These are phyloP conservation scores for Asteroscopus sphinx DNA, from an alignment of 2,888 invertebrate species.

Conservation along the genomic window DNA sequence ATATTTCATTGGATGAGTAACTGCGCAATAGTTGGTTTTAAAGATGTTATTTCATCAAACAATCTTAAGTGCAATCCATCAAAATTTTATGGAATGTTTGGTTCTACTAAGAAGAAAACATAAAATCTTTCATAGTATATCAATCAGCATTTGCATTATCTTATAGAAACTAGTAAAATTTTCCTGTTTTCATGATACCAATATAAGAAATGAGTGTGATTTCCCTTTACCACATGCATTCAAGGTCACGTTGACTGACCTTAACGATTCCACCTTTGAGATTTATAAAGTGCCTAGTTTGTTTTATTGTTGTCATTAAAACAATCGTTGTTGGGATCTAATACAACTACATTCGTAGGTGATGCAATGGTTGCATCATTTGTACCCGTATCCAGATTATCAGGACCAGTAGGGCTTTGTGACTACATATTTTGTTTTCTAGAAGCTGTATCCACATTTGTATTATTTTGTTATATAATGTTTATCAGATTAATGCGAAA, in stretches of 20 bases:
- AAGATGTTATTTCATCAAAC: conserved; percentile 31
- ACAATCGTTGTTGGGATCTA: conserved; percentile 7
- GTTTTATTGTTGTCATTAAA: conserved; percentile 18
- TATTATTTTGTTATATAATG: too few relatives aligned
- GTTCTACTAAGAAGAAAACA: not conserved
- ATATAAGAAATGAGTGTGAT: not conserved
- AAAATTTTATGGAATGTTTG: conserved; percentile 9
- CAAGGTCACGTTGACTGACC: not conserved
- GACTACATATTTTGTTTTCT: too few relatives aligned
- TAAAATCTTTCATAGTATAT: conserved; percentile 1
- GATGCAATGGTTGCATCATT: not conserved
- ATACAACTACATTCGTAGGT: not conserved
- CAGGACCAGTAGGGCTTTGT: too few relatives aligned
- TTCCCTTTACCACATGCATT: not conserved
- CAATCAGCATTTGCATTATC: not conserved
- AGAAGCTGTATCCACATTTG: too few relatives aligned
- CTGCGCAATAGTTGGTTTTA: conserved; percentile 24
- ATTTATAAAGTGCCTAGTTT: conserved; percentile 4
- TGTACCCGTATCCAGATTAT: too few relatives aligned
- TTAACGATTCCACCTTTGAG: conserved; percentile 5
- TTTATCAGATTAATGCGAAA: too few relatives aligned
- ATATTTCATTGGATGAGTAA: conserved; percentile 29
- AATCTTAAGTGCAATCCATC: conserved; percentile 27
- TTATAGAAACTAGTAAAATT: too few relatives aligned
- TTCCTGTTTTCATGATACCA: not conserved